These are phyloP conservation scores for Pongo pygmaeus DNA, from an alignment of 2,113 vertebrate species.

Conservation along the genomic window DNA sequence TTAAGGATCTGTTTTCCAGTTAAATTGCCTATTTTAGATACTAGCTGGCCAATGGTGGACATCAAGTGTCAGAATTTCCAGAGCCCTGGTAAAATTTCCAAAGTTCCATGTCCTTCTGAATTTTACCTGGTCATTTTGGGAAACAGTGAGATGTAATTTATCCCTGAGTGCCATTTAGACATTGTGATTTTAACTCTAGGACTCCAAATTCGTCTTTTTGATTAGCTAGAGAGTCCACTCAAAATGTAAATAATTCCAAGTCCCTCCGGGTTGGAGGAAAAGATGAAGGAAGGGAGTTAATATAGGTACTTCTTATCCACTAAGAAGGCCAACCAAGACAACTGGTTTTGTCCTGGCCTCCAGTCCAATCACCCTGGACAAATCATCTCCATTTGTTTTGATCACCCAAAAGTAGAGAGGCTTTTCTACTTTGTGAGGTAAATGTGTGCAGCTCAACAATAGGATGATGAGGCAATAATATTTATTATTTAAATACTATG, in stretches of 20 bases:
- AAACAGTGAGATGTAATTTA: not conserved
- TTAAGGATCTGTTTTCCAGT: not conserved
- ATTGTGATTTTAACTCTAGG: not conserved
- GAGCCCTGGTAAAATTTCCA: not conserved
- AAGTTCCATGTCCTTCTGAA: not conserved
- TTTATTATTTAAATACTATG: constrained; percentile 7
- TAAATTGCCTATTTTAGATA: not conserved
- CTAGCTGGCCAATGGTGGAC: not conserved
- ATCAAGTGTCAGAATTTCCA: not conserved
- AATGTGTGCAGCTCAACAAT: not conserved
- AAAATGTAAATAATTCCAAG: not conserved
- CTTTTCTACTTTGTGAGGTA: not conserved
- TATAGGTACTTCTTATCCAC: not conserved
- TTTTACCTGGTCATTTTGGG: not conserved
- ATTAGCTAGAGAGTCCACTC: not conserved
- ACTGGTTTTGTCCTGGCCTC: not conserved
- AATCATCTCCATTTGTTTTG: not conserved
- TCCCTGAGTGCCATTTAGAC: not conserved
- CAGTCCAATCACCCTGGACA: not conserved
- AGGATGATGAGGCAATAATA: not conserved
- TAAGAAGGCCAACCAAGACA: not conserved
- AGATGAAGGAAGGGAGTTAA: not conserved
- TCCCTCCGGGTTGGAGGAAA: not conserved
- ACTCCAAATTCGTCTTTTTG: not conserved
- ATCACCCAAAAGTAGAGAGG: not conserved